phyloP scores from a whole-genome alignment of 2,888 invertebrate genomes.

The Andrena fulva region DNA sequence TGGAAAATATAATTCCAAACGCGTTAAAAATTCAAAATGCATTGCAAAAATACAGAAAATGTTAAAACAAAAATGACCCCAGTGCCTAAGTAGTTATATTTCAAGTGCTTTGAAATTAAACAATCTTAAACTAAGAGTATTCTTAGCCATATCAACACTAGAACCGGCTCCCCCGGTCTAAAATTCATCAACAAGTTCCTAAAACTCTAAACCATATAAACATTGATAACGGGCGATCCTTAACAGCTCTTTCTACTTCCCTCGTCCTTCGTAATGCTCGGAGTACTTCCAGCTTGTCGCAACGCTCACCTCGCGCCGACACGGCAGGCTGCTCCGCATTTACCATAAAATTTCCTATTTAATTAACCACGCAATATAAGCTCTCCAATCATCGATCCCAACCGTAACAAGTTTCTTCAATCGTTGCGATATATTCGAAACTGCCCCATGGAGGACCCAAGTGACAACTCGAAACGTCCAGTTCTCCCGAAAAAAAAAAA shows the following conservation, averaged over 20 bases:
- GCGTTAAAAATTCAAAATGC: too few relatives aligned
- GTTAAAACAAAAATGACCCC: too few relatives aligned
- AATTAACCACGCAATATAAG: not conserved
- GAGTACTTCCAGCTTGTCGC: not conserved
- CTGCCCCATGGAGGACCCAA: too few relatives aligned
- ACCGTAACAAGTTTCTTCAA: not conserved
- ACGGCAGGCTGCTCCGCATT: not conserved
- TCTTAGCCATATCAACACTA: too few relatives aligned
- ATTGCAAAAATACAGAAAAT: too few relatives aligned
- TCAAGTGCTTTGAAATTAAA: too few relatives aligned
- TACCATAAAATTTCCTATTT: constrained; percentile 11
- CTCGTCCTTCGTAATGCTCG: not conserved
- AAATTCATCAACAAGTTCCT: not conserved
- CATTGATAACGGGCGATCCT: not conserved
- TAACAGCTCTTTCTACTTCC: not conserved
- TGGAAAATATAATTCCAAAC: too few relatives aligned
- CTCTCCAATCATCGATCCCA: not conserved
- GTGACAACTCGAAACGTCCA: not conserved
- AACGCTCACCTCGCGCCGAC: not conserved
- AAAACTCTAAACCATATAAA: constrained; percentile 1
- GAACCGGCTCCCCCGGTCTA: not conserved
- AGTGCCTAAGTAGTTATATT: too few relatives aligned
- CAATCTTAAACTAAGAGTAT: too few relatives aligned
- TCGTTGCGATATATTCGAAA: not conserved
- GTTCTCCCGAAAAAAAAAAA: constrained; percentile 9